A percentile compares a stretch with the other conserved stretches of the same genome.
Evolutionary conservation across 2,888 invertebrate genomes (phyloP).

Genomic region (Autographa pulchrina): DNA sequence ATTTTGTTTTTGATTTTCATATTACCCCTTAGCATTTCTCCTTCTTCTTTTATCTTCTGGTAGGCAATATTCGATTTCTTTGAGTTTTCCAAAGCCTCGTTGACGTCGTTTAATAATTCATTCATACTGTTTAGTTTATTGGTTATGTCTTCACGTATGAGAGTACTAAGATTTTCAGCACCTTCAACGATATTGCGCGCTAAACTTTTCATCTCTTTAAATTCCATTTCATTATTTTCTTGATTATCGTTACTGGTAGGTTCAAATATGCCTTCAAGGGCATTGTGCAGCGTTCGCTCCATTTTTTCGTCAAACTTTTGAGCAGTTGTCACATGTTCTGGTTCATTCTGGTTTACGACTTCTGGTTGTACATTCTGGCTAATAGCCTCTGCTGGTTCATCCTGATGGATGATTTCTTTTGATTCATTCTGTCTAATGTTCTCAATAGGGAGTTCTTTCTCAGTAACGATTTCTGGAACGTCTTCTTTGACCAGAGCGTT

Average conservation of each 20-base stretch:
- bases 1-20: slow-evolving; percentile 45
- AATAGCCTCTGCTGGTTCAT: not conserved
- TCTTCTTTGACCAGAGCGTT: not conserved
- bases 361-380: not conserved
- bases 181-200: slow-evolving; percentile 83
- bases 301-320: slow-evolving; percentile 72
- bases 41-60: slow-evolving; percentile 78
- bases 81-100: slow-evolving; percentile 82
- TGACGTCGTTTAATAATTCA: slow-evolving; percentile 84
- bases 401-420: not conserved
- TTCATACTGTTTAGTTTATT: slow-evolving; percentile 87
- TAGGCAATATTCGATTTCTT: slow-evolving; percentile 80
- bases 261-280: slow-evolving; percentile 76
- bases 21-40: slow-evolving; percentile 60
- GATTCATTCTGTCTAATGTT: not conserved
- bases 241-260: slow-evolving; percentile 67
- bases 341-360: slow-evolving; percentile 13
- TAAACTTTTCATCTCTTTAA: slow-evolving; percentile 81
- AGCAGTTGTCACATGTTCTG: slow-evolving; percentile 22
- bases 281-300: slow-evolving; percentile 76
- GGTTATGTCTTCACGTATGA: slow-evolving; percentile 84
- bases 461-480: slow-evolving; percentile 7
- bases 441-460: slow-evolving; percentile 16
- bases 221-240: slow-evolving; percentile 77
- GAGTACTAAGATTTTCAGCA: slow-evolving; percentile 82